phyloP scores from a whole-genome alignment of 1,140 invertebrate species.

The Aricia agestis region DNA sequence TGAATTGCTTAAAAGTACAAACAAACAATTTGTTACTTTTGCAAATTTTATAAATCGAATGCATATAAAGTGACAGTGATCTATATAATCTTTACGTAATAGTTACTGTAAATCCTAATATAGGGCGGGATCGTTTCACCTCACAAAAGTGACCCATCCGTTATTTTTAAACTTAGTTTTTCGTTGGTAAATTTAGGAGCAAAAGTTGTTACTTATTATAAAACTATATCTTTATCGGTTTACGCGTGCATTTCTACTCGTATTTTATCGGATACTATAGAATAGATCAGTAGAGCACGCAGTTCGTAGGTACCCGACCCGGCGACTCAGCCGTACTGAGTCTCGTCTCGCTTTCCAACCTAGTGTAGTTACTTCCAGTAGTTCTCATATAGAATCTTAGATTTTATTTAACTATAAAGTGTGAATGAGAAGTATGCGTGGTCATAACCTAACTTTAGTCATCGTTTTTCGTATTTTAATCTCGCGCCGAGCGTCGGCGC shows the following conservation, averaged over 20 bases:
- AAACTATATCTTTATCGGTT: constrained; percentile 62
- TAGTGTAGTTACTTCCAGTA: constrained; percentile 63
- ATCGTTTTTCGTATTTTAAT: constrained; percentile 45
- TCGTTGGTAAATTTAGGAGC: constrained; percentile 60
- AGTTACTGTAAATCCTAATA: constrained; percentile 69
- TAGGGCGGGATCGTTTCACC: constrained; percentile 50
- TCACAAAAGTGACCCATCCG: constrained; percentile 46
- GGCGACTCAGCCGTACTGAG: constrained; percentile 46
- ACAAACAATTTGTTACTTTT: constrained; percentile 77
- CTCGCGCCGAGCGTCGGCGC: constrained; percentile 45
- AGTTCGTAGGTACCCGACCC: constrained; percentile 48
- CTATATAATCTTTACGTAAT: constrained; percentile 71
- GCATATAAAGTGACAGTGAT: constrained; percentile 62
- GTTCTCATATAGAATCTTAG: constrained; percentile 58
- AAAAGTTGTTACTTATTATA: constrained; percentile 71
- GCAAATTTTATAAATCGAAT: constrained; percentile 73
- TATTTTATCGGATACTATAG: constrained; percentile 57
- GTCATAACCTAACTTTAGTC: constrained; percentile 56
- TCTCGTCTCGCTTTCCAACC: constrained; percentile 51
- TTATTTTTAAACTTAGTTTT: constrained; percentile 59
- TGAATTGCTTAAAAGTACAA: constrained; percentile 78
- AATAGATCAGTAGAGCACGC: constrained; percentile 51
- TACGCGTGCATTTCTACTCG: constrained; percentile 49
- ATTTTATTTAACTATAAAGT: constrained; percentile 61
- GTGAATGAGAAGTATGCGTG: constrained; percentile 61